Conservation (phyloP, 2,888 invertebrate species). For the Microplitis manilae region DNA sequence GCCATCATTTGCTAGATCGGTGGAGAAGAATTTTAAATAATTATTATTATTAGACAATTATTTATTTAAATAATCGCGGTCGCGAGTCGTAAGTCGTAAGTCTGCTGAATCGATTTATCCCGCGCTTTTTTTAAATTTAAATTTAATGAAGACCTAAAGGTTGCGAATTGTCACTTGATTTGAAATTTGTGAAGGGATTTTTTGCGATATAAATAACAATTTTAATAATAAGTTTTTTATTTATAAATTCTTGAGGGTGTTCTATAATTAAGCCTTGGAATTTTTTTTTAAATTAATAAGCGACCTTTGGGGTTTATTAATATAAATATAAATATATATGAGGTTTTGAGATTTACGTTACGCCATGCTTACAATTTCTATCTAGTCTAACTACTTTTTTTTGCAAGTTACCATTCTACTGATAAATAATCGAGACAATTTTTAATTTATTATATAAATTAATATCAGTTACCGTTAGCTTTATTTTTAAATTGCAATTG, state of each 20-base stretch:
- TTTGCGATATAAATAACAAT: too few species aligned
- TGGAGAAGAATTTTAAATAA: slow-evolving; percentile 16
- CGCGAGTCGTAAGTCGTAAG: slow-evolving; percentile 28
- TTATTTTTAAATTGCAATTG: not conserved
- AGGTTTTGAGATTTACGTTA: slow-evolving; percentile 13
- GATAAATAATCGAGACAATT: too few species aligned
- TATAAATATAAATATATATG: not conserved
- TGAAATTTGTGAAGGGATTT: too few species aligned
- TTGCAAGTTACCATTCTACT: not conserved
- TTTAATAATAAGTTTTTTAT: too few species aligned
- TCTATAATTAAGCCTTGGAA: too few species aligned
- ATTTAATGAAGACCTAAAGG: too few species aligned
- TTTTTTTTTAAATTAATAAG: too few species aligned
- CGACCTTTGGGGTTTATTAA: not conserved
- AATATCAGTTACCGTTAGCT: not conserved
- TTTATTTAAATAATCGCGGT: slow-evolving; percentile 11
- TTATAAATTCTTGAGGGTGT: too few species aligned
- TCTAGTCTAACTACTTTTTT: slow-evolving; percentile 45
- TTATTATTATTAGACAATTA: slow-evolving; percentile 12
- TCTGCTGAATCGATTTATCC: slow-evolving; percentile 22
- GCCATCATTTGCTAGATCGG: slow-evolving; percentile 27
- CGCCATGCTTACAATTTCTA: slow-evolving; percentile 45
- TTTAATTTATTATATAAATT: not conserved
- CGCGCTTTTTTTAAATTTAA: not conserved
- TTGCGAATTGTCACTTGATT: too few species aligned